Conservation (phyloP, 2,113 vertebrate genomes). For the Pogona vitticeps region DNA sequence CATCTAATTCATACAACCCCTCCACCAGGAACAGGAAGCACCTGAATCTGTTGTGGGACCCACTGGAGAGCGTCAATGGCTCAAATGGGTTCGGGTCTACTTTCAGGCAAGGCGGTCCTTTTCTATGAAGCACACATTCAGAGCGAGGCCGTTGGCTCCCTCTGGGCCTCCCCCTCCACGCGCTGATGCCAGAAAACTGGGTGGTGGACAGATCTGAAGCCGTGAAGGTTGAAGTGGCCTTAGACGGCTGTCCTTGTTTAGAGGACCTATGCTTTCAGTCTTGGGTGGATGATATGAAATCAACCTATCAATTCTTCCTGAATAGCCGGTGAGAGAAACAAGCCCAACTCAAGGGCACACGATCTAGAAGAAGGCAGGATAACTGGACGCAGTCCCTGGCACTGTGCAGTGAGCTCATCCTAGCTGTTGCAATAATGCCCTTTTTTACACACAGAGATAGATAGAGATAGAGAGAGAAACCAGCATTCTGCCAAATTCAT, state of each 20-base stretch:
- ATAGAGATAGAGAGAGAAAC: background rate
- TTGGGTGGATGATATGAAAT: background rate
- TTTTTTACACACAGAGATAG: background rate
- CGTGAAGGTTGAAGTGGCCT: too few species aligned
- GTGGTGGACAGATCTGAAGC: background rate
- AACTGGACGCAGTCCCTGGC: too few species aligned
- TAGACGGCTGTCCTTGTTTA: background rate
- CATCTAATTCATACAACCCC: background rate
- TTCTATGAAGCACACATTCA: background rate
- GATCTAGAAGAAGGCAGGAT: background rate
- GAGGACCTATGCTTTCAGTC: background rate
- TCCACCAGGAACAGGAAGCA: background rate
- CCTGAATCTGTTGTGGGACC: too few species aligned
- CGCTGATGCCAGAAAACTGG: background rate
- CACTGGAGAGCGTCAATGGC: background rate
- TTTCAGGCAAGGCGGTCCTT: background rate
- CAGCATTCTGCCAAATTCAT: background rate
- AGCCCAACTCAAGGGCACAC: background rate
- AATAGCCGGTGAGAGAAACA: too few species aligned
- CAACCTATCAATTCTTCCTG: too few species aligned
- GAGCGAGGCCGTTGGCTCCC: background rate
- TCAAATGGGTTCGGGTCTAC: background rate
- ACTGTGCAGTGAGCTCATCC: too few species aligned
- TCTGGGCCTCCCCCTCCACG: background rate
- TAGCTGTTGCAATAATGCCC: background rate